These are phyloP conservation scores for Podarcis siculus DNA, from an alignment of 2,797 vertebrate genomes.

Conservation along the genomic window DNA sequence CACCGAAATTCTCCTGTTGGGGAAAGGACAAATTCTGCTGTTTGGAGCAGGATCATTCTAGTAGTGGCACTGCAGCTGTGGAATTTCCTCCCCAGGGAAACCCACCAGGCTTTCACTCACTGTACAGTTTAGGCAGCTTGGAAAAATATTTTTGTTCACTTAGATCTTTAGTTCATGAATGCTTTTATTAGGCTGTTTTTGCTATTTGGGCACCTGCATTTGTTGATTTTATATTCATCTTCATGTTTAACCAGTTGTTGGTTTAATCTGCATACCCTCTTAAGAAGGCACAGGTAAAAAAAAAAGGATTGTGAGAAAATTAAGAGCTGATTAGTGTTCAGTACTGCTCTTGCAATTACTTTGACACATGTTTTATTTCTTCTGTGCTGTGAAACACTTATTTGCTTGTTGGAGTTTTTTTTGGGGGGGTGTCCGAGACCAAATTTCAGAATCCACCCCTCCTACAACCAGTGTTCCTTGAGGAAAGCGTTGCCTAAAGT, in stretches of 20 bases:
- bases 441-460: neutral
- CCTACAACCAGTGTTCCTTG: neutral
- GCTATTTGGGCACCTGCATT: neutral
- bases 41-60: neutral
- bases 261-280: neutral
- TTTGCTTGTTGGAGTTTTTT: no score
- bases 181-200: neutral
- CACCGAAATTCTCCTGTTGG: neutral
- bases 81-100: neutral
- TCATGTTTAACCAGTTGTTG: neutral
- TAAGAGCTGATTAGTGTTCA: neutral
- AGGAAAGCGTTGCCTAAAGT: neutral
- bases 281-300: neutral
- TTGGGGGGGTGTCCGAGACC: neutral
- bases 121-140: neutral
- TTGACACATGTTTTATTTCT: neutral
- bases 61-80: neutral
- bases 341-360: neutral
- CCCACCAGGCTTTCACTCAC: neutral
- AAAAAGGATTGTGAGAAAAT: neutral
- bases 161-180: neutral
- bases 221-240: neutral
- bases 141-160: neutral
- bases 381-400: neutral
- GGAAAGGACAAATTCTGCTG: neutral